Percentiles rank a stretch among this genome's conserved stretches.
Evolutionary conservation across 2,797 vertebrate genomes (phyloP).

Genomic region (Mormyrops attenuatus): DNA sequence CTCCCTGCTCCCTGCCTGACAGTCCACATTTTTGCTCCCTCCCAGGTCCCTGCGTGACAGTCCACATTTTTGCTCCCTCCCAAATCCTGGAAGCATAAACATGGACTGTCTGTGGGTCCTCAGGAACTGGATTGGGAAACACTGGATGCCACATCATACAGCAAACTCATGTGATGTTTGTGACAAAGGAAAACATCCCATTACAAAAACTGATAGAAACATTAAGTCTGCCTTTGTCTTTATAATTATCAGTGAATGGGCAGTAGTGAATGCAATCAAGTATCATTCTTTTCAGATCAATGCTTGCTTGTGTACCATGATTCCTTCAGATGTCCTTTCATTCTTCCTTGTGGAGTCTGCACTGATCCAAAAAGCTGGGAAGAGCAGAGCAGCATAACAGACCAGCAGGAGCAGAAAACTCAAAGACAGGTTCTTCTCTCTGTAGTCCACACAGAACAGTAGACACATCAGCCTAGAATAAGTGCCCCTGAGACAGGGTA

Average conservation of each 20-base stretch:
- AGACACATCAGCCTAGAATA: background rate
- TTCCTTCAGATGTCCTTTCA: slow-evolving; percentile 39
- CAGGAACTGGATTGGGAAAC: background rate
- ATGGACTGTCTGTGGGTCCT: background rate
- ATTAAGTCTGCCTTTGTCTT: background rate
- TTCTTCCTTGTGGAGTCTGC: slow-evolving; percentile 24
- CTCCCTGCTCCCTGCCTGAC: background rate
- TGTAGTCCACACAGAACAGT: slow-evolving; percentile 24
- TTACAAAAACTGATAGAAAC: background rate
- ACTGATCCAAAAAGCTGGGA: slow-evolving; percentile 57
- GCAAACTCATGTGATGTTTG: background rate
- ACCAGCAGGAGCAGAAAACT: slow-evolving; percentile 57
- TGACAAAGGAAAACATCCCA: background rate
- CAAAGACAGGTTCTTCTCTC: slow-evolving; percentile 52
- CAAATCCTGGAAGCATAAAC: background rate
- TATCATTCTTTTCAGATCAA: background rate
- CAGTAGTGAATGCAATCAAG: background rate
- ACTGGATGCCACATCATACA: background rate
- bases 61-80: background rate
- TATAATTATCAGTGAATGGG: background rate
- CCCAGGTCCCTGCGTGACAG: background rate
- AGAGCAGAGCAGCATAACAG: slow-evolving; percentile 59
- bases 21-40: background rate
- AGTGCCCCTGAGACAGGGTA: background rate
- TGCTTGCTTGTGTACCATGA: slow-evolving; percentile 41